Conservation (phyloP, 2,797 vertebrate genomes). For the Ceyx erithaca region DNA sequence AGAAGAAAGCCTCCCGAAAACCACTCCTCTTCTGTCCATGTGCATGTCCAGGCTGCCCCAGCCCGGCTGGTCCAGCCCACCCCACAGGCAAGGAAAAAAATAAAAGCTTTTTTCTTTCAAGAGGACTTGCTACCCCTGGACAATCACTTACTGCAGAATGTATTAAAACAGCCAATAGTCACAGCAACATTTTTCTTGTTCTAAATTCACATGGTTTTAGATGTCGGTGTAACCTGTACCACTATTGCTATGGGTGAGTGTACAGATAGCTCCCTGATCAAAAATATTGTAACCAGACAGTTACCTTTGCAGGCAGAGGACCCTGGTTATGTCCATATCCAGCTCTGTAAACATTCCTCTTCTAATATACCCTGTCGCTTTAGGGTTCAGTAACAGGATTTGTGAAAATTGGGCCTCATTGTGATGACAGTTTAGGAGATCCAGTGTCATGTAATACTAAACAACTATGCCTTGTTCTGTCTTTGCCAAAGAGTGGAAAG, state of each 20-base stretch:
- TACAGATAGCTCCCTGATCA: background rate
- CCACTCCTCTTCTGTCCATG: too few species aligned
- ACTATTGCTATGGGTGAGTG: fast-evolving
- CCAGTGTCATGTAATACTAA: background rate
- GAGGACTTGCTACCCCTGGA: too few species aligned
- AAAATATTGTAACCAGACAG: background rate
- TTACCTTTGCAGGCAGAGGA: background rate
- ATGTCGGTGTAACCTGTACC: background rate
- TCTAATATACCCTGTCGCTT: background rate
- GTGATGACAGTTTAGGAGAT: background rate
- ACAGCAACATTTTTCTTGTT: background rate
- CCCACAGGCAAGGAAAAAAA: too few species aligned
- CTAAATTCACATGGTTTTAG: background rate
- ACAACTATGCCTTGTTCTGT: background rate
- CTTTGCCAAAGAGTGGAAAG: background rate
- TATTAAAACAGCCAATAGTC: background rate
- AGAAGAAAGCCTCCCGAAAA: too few species aligned
- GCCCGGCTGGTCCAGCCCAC: too few species aligned
- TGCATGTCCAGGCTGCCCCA: too few species aligned
- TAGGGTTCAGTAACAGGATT: background rate
- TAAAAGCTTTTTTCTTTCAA: too few species aligned
- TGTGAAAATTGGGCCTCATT: background rate
- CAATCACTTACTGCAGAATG: background rate
- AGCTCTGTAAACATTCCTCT: background rate
- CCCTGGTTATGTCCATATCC: background rate